Percentiles rank a stretch among this genome's conserved stretches.
These are phyloP conservation scores for Henicopernis longicauda DNA, from an alignment of 2,113 vertebrate species.

Conservation along the genomic window DNA sequence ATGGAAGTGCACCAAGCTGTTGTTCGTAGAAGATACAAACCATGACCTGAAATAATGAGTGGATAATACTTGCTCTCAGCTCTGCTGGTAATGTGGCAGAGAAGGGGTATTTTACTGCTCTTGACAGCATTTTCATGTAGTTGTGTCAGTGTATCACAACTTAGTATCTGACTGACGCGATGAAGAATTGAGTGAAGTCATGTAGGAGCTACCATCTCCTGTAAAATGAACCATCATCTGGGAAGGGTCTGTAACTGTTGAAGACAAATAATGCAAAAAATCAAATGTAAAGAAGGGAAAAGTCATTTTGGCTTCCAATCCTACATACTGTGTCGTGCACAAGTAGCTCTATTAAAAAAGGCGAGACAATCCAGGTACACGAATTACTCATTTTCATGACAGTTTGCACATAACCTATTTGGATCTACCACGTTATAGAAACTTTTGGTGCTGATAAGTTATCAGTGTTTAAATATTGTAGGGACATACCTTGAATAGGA, in stretches of 20 bases:
- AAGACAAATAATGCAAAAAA: not conserved
- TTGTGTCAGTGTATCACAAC: not conserved
- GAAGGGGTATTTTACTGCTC: not conserved
- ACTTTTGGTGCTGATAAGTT: not conserved
- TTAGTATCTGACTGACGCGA: not conserved
- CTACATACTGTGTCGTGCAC: not conserved
- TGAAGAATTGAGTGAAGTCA: not conserved
- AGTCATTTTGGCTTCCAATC: not conserved
- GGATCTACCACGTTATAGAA: not conserved
- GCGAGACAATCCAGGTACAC: not conserved
- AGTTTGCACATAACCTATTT: not conserved
- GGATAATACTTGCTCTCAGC: not conserved
- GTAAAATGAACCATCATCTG: not conserved
- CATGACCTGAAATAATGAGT: slow-evolving; percentile 54
- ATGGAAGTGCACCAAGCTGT: slow-evolving; percentile 4
- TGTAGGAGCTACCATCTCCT: not conserved
- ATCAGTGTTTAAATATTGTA: not conserved
- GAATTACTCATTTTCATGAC: not conserved
- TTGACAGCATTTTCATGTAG: slow-evolving; percentile 16
- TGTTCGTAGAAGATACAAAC: slow-evolving; percentile 50
- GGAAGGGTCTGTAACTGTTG: not conserved
- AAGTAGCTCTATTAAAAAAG: not conserved
- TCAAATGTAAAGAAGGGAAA: not conserved
- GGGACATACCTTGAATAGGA: not conserved
- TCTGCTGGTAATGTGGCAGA: not conserved